These are phyloP conservation scores for Bombyx mori DNA, from an alignment of 1,140 invertebrate genomes.

Conservation along the genomic window DNA sequence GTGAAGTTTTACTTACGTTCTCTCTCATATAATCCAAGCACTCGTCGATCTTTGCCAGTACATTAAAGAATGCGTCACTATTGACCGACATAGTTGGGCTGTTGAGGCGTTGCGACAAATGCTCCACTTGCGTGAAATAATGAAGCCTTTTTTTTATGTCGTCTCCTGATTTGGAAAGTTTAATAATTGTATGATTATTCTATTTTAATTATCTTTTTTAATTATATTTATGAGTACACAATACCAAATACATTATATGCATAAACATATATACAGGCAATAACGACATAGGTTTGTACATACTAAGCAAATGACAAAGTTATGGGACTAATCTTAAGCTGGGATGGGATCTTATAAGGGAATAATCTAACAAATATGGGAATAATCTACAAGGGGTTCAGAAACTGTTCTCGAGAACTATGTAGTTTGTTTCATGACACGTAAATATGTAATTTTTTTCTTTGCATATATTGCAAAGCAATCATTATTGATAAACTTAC, in stretches of 20 bases:
- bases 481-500: too few species aligned
- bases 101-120: conserved; percentile 83
- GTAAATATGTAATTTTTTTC: too few species aligned
- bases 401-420: too few species aligned
- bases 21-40: conserved; percentile 88
- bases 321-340: too few species aligned
- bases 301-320: too few species aligned
- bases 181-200: not conserved
- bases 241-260: too few species aligned
- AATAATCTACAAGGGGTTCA: too few species aligned
- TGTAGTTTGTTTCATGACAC: too few species aligned
- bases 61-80: conserved; percentile 85
- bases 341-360: too few species aligned
- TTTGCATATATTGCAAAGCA: too few species aligned
- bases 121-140: conserved; percentile 89
- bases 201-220: not conserved
- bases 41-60: conserved; percentile 88
- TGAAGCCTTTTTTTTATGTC: conserved; percentile 85
- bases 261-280: not conserved
- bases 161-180: conserved; percentile 56
- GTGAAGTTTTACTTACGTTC: conserved; percentile 76
- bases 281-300: too few species aligned
- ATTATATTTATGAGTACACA: not conserved
- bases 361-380: too few species aligned
- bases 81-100: conserved; percentile 85